Percentiles rank a stretch among this genome's conserved stretches.
Conservation (phyloP, 2,888 invertebrate species). For the Argyresthia goedartella region DNA sequence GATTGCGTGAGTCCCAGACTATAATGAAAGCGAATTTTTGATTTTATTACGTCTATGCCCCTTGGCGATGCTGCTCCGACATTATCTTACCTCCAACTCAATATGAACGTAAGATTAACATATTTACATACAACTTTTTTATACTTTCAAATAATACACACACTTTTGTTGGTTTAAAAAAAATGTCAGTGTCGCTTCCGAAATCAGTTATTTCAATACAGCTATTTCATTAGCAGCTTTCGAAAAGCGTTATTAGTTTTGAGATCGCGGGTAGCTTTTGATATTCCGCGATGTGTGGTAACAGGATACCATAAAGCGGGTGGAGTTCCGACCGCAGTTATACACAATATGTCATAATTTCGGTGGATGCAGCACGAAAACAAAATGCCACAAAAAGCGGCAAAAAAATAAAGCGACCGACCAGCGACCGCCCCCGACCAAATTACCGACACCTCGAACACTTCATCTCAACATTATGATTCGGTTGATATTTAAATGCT, state of each 20-base stretch:
- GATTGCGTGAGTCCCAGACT: constrained; percentile 6
- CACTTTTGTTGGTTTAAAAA: no score
- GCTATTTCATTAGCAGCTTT: no score
- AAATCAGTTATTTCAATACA: no score
- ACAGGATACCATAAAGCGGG: constrained; percentile 11
- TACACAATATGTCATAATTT: constrained; percentile 25
- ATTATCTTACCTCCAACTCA: no score
- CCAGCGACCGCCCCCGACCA: constrained; percentile 19
- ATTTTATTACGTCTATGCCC: constrained; percentile 12
- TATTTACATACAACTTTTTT: no score
- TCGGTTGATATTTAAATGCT: no score
- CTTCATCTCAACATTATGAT: constrained; percentile 12
- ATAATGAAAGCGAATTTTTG: constrained; percentile 21
- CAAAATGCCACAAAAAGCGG: not conserved
- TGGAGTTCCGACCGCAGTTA: constrained; percentile 8
- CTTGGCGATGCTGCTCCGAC: not conserved
- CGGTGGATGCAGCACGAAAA: constrained; percentile 14
- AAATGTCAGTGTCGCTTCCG: no score
- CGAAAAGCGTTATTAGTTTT: no score
- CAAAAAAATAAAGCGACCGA: constrained; percentile 7
- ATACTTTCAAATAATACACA: no score
- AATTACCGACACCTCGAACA: constrained; percentile 23
- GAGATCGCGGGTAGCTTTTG: not conserved
- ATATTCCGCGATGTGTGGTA: constrained; percentile 17
- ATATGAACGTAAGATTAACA: not conserved